Base-by-base conservation (phyloP, 2,888 invertebrate genomes). In the Cosmia pyralina region DNA sequence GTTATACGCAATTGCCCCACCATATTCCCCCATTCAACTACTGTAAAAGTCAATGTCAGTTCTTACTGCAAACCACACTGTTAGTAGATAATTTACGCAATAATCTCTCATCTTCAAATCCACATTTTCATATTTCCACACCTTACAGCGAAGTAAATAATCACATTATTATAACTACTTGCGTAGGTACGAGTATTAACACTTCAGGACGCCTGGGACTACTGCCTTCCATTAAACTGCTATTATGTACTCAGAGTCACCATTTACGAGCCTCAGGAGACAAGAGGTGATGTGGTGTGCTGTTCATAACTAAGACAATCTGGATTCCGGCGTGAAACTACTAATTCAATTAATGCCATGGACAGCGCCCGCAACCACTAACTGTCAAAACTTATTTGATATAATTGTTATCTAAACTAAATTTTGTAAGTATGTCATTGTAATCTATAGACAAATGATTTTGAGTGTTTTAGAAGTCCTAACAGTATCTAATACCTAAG, bases 321-420 rank as follows among this genome's bases (percentile, higher is more conserved):
- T 28, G 38, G 44, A 59, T 48, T 48, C 15, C 11, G 67, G 52
- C 55, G 52, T 46, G 80, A 57, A 80, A 73, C 80, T 81, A 50
- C 57, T 79, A 79, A 83, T 83, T 83, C 72, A 72, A 79, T 82
- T 72, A 82, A 60, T 63, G 58, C 59, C 34, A 34, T 65, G 59
- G 55, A 17, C 72, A 59, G 67, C 41, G 66, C 53, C 55, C n/a
- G 63, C 41, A 67, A 34, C 62, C 62, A 19, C 41, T 53, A 70
- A 57, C 65, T 72, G 64, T 57, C 57, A 57, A 70, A 70, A 82
- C 82, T 70, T 77, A 10, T 57, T 69, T 57, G 55, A 82, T 69
- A 60, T 55, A 69, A 28, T 2, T 28, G 1, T 77, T 52, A 50
- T 58, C 28, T 79, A 11, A 58, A 63, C 52, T 52, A 44, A 50